phyloP scores from a whole-genome alignment of 2,113 vertebrate species.

The Ariopsis seemanni region DNA sequence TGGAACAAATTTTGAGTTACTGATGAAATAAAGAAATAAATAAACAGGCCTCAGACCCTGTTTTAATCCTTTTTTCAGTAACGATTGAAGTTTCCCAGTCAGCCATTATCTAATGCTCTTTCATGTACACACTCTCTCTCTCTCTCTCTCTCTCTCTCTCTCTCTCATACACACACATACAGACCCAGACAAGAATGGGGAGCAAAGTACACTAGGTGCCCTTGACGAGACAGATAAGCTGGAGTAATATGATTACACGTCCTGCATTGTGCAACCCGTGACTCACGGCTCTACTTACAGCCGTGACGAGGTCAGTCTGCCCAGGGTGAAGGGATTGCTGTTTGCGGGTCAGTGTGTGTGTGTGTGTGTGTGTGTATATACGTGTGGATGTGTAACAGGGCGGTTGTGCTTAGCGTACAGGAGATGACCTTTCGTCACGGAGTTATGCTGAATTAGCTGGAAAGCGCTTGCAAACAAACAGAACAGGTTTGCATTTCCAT shows the following conservation, averaged over 20 bases:
- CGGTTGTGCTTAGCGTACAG: constrained; percentile 20
- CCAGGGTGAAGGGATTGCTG: constrained; percentile 32
- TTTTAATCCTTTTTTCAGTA: constrained; percentile 48
- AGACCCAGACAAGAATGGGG: constrained; percentile 30
- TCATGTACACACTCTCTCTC: background rate
- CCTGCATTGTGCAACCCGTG: constrained; percentile 64
- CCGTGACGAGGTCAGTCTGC: constrained; percentile 37
- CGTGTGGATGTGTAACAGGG: constrained; percentile 6
- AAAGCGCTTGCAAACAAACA: constrained; percentile 34
- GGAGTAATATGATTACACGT: constrained; percentile 64
- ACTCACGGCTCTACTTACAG: constrained; percentile 58
- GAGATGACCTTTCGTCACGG: constrained; percentile 32
- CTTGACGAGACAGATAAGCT: constrained; percentile 69
- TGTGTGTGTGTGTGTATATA: constrained; percentile 16
- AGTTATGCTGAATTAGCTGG: constrained; percentile 39
- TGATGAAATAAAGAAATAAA: background rate
- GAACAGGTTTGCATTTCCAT: constrained; percentile 38
- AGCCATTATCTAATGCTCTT: constrained; percentile 31
- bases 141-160: constrained; percentile 34
- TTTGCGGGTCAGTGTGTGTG: constrained; percentile 38
- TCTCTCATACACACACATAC: constrained; percentile 37
- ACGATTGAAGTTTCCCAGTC: constrained; percentile 39
- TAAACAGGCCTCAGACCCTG: background rate
- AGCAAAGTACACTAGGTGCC: constrained; percentile 66
- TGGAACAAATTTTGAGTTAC: background rate